These are phyloP conservation scores for Ranitomeya variabilis DNA, from an alignment of 2,113 vertebrate genomes.

Conservation along the genomic window DNA sequence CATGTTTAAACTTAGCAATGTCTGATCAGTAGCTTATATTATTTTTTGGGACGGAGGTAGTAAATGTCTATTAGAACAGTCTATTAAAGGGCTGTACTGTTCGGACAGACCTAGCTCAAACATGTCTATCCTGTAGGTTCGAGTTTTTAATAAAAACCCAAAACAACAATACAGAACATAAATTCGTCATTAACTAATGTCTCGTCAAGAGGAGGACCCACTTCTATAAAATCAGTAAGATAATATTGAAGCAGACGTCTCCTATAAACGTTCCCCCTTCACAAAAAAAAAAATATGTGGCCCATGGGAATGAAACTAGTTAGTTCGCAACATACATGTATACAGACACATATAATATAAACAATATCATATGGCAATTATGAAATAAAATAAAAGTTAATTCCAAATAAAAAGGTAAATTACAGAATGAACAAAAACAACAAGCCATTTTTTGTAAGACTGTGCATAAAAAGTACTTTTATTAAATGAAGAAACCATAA, in stretches of 20 bases:
- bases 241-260: not conserved
- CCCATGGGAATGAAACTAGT: not conserved
- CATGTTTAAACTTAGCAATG: not conserved
- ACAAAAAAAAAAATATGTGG: not conserved
- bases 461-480: constrained; percentile 38
- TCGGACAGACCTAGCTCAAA: not conserved
- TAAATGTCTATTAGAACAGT: not conserved
- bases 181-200: not conserved
- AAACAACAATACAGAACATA: not conserved
- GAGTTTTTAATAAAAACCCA: too few species aligned
- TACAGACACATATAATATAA: not conserved
- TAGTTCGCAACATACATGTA: not conserved
- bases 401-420: constrained; percentile 4
- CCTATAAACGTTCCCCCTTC: not conserved
- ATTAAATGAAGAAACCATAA: constrained; percentile 47
- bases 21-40: not conserved
- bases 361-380: not conserved
- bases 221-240: not conserved
- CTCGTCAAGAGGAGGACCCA: not conserved
- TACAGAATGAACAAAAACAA: constrained; percentile 23
- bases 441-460: constrained; percentile 25
- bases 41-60: not conserved
- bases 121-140: not conserved
- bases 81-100: not conserved
- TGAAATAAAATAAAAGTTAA: not conserved